A percentile compares a stretch with the other conserved stretches of the same genome.
Evolutionary conservation across 1,140 invertebrate genomes (phyloP).

Genomic region (Ooceraea biroi): DNA sequence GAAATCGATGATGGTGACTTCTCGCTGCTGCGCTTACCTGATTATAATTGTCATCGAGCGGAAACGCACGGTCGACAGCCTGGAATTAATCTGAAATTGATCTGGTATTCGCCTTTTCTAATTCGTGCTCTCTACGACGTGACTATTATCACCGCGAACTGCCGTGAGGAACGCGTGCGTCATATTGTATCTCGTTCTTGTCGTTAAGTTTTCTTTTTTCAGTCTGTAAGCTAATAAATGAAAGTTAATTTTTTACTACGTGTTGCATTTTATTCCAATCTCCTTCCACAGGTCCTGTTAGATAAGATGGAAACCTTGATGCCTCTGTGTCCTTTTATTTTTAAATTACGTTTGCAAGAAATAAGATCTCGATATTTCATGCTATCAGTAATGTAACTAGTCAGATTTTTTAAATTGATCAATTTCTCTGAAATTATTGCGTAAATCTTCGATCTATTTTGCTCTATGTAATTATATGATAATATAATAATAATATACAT

Average conservation of each 20-base stretch:
- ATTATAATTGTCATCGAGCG: neutral
- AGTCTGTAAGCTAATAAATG: conserved; percentile 83
- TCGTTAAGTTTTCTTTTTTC: conserved; percentile 80
- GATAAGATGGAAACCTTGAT: neutral
- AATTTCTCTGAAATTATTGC: too few relatives aligned
- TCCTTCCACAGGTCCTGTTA: neutral
- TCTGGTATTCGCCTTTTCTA: conserved; percentile 3
- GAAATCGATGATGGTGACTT: conserved; percentile 2
- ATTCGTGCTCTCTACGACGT: conserved; percentile 7
- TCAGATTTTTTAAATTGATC: too few relatives aligned
- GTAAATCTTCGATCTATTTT: too few relatives aligned
- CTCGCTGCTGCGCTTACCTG: neutral
- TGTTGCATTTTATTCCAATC: conserved; percentile 16
- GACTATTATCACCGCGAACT: conserved; percentile 45
- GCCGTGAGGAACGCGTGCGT: conserved; percentile 62
- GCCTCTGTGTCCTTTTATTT: neutral
- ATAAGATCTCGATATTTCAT: neutral
- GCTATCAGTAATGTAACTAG: neutral
- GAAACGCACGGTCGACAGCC: neutral
- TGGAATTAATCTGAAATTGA: neutral
- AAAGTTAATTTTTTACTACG: conserved; percentile 81
- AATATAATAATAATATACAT: neutral
- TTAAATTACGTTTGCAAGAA: neutral
- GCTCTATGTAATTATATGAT: too few relatives aligned
- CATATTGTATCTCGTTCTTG: conserved; percentile 3